Percentiles rank a stretch among this genome's conserved stretches.
Conservation (phyloP, 2,888 invertebrate species). For the Rapana venosa region DNA sequence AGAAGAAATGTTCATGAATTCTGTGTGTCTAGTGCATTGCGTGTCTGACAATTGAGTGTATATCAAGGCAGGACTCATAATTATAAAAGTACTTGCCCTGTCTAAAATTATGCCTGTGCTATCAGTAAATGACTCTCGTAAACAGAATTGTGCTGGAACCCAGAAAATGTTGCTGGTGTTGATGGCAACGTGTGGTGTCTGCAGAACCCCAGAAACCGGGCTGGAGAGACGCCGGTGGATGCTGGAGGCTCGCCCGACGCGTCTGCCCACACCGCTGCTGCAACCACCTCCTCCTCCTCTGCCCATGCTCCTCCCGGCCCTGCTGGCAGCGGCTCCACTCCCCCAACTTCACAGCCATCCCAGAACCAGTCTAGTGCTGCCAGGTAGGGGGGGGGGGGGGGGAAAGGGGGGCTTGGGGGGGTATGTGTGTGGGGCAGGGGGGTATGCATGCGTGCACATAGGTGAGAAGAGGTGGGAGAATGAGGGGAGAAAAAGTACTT, state of each 20-base stretch:
- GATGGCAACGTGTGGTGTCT: neutral
- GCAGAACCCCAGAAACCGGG: conserved; percentile 28
- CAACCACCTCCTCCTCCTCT: neutral
- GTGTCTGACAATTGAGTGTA: too few species aligned
- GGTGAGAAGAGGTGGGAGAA: too few species aligned
- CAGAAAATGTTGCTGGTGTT: neutral
- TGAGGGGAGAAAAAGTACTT: too few species aligned
- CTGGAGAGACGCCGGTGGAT: conserved; percentile 27
- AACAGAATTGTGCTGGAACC: too few species aligned
- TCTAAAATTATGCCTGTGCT: too few species aligned
- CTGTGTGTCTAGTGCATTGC: too few species aligned
- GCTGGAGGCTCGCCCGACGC: neutral
- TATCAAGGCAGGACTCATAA: too few species aligned
- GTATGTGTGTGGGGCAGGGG: neutral
- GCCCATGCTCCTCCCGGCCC: neutral
- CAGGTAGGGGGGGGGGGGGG: neutral
- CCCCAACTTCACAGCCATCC: neutral
- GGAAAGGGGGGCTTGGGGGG: neutral
- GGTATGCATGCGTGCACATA: too few species aligned
- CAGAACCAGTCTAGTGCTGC: neutral
- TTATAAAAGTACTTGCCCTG: too few species aligned
- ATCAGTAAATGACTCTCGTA: too few species aligned
- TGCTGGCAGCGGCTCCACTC: neutral
- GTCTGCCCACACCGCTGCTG: neutral
- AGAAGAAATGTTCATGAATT: too few species aligned